Evolutionary conservation across 2,113 vertebrate genomes (phyloP), one percentile per base, ranked within the genome.

Genomic region (Passer domesticus): DNA sequence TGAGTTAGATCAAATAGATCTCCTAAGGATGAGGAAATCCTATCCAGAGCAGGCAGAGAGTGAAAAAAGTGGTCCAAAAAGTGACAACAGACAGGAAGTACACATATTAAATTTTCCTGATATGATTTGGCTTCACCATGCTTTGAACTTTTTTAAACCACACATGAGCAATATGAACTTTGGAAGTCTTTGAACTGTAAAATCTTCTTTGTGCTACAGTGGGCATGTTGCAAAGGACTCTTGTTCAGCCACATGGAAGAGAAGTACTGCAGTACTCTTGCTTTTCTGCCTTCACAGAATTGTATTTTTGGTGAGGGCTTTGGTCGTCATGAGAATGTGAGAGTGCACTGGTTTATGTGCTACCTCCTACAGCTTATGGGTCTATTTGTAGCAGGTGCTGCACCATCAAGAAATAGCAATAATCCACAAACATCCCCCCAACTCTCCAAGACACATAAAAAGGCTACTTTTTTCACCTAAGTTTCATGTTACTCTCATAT

Each of bases 81-180:
- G 23, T 52, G 50, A 23, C 23, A 74, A 27, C 23, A 50, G 16
- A 9, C 15, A 46, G 41, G 30, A 37, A 27, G 17, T 41, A 49
- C 2, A 4, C 15, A 31, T 16, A 27, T 21, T 52, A 20, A 52
- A 37, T 66, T 56, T 11, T 70, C 10, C 7, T 19, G 30, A 8
- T 43, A 31, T 0, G 0, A 37, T 66, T 70, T 62, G 23, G 6
- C 37, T 76, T 52, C 37, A 47, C 15, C 37, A 6, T 10, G 10
- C 19, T 52, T 75, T 27, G 30, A 53, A 76, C 53, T 58, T 58
- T 53, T 47, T 62, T 63, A 62, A 92, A 63, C 37, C 8, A n/a
- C 16, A 7, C 25, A 19, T 27, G 35, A 64, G 25, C 10, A 46
- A 50, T 19, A 30, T 9, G 20, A 69, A 22, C 25, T 50, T 86